These are phyloP conservation scores for Nycticryphes semicollaris DNA, from an alignment of 2,113 vertebrate genomes.

Conservation along the genomic window DNA sequence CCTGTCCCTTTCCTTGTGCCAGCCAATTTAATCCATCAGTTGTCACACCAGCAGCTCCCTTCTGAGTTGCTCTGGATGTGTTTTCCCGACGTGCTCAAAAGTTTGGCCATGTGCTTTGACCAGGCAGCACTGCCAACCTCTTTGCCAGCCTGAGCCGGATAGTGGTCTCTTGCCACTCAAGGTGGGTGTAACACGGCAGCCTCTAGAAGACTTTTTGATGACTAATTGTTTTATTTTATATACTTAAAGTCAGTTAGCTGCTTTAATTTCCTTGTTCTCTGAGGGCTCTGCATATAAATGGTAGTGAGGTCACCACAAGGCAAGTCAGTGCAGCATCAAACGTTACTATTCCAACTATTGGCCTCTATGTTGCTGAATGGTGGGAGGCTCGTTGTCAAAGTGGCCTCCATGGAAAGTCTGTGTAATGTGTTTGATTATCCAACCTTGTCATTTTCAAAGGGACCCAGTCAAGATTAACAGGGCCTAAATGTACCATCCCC, in stretches of 20 bases:
- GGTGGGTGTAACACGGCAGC: neutral
- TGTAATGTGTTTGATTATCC: neutral
- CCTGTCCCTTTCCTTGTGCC: neutral
- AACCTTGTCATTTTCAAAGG: conserved; percentile 24
- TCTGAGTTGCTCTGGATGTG: neutral
- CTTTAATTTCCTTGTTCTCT: conserved; percentile 30
- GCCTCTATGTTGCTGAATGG: neutral
- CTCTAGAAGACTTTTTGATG: neutral
- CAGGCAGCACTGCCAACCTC: neutral
- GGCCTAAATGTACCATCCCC: neutral
- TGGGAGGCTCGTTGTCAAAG: neutral
- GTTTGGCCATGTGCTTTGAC: rapidly evolving
- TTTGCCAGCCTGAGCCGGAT: neutral
- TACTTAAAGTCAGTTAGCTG: neutral
- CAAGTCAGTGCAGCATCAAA: conserved; percentile 14
- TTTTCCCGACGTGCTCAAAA: neutral
- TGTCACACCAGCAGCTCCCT: neutral
- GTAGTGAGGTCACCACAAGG: conserved; percentile 29
- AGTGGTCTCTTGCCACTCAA: neutral
- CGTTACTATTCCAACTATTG: neutral
- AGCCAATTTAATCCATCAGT: neutral
- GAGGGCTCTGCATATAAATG: conserved; percentile 1
- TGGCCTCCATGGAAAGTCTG: conserved; percentile 27
- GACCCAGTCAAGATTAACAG: conserved; percentile 33
- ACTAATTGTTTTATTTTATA: conserved; percentile 20